A percentile compares a stretch with the other conserved stretches of the same genome.
Conservation (phyloP, 1,140 invertebrate genomes). For the Drosophila novamexicana region DNA sequence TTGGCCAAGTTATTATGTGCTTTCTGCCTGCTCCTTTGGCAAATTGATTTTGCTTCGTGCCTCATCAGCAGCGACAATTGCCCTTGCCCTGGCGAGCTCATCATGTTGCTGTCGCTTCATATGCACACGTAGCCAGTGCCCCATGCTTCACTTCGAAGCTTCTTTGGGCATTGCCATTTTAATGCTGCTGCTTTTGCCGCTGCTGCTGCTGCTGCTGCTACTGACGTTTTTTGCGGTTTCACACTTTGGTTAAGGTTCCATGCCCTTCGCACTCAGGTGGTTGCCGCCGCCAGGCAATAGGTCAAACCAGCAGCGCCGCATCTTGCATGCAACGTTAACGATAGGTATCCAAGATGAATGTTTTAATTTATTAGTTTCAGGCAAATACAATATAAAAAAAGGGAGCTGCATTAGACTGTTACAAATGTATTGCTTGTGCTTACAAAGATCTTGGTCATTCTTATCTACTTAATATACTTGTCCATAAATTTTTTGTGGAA, state of each 20-base stretch:
- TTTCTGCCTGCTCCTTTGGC: slow-evolving; percentile 57
- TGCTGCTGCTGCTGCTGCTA: slow-evolving; percentile 55
- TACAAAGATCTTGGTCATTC: slow-evolving; percentile 18
- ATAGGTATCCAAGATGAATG: slow-evolving; percentile 21
- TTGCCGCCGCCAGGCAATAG: slow-evolving; percentile 54
- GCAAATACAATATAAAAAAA: slow-evolving; percentile 21
- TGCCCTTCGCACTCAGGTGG: slow-evolving; percentile 66
- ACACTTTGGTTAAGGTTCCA: slow-evolving; percentile 82
- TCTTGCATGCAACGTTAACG: background rate
- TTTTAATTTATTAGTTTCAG: slow-evolving; percentile 51
- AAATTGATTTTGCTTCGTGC: slow-evolving; percentile 81
- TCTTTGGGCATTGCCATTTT: slow-evolving; percentile 10
- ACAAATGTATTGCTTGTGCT: slow-evolving; percentile 8
- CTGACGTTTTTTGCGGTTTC: slow-evolving; percentile 84
- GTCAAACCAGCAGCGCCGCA: slow-evolving; percentile 40
- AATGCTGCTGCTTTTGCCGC: slow-evolving; percentile 5
- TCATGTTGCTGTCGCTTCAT: slow-evolving; percentile 36
- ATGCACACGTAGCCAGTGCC: slow-evolving; percentile 55
- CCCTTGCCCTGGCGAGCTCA: slow-evolving; percentile 52
- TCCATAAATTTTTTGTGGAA: slow-evolving; percentile 99
- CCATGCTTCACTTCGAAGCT: slow-evolving; percentile 38
- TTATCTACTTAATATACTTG: slow-evolving; percentile 97
- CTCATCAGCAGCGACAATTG: slow-evolving; percentile 81
- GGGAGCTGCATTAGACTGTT: slow-evolving; percentile 1
- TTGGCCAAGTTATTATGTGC: slow-evolving; percentile 78